Evolutionary conservation across 2,113 vertebrate species (phyloP).

Genomic region (Shinisaurus crocodilurus): DNA sequence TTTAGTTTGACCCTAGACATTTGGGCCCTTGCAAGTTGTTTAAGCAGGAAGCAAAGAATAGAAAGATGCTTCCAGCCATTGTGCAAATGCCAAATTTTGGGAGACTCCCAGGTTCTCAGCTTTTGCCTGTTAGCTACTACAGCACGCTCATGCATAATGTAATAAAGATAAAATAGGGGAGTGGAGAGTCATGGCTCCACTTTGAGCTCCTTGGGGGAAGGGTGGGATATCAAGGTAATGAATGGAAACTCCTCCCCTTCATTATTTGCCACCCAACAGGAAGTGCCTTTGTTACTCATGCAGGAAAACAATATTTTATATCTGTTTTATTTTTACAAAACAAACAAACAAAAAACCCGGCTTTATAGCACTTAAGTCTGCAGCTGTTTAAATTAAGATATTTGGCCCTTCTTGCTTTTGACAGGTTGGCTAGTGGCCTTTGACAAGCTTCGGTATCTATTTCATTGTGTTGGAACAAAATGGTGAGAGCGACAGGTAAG

Average conservation of each 20-base stretch:
- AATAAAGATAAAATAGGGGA: no score
- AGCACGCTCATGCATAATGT: no score
- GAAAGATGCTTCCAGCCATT: neutral
- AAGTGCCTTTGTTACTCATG: neutral
- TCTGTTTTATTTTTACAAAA: neutral
- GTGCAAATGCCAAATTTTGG: neutral
- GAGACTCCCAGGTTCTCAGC: no score
- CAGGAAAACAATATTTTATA: neutral
- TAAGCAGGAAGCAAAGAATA: neutral
- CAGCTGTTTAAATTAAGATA: neutral
- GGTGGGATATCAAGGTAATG: neutral
- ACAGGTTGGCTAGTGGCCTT: neutral
- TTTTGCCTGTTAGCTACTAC: no score
- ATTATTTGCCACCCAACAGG: neutral
- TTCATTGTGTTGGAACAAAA: neutral
- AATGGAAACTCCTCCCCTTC: neutral
- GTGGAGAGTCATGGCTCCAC: neutral
- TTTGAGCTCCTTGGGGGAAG: neutral
- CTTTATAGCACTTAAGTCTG: neutral
- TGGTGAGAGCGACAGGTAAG: conserved; percentile 62
- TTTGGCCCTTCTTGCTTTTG: conserved; percentile 6
- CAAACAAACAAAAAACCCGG: neutral
- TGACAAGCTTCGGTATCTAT: neutral
- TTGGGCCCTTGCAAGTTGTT: neutral
- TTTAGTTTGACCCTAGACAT: neutral